Evolutionary conservation across 64 coral and sea anemone species (phyloP).

Genomic region (Actinia tenebrosa): DNA sequence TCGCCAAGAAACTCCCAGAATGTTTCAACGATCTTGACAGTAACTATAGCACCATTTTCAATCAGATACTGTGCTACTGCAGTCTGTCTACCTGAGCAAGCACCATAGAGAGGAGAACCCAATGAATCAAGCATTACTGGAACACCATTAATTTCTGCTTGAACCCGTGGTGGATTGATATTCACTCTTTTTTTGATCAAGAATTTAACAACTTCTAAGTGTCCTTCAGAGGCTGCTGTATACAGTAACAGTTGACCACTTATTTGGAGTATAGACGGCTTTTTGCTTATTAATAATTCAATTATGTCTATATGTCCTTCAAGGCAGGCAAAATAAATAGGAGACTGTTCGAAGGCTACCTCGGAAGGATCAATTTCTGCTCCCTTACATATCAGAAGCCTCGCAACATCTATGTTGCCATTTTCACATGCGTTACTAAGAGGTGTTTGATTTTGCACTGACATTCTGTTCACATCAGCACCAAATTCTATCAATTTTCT

Average conservation of each 20-base stretch:
- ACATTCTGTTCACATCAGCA: conserved; percentile 68
- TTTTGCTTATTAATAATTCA: conserved; percentile 64
- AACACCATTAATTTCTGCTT: background rate
- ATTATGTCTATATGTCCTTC: conserved; percentile 63
- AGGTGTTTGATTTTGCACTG: conserved; percentile 46
- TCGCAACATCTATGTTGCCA: conserved; percentile 64
- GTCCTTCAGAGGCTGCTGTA: conserved; percentile 64
- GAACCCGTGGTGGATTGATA: conserved; percentile 34
- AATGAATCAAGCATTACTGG: conserved; percentile 2
- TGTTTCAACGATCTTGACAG: conserved; percentile 46
- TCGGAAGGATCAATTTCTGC: conserved; percentile 41
- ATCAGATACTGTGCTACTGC: conserved; percentile 73
- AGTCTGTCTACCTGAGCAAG: conserved; percentile 58
- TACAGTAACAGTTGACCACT: conserved; percentile 66
- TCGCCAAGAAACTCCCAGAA: conserved; percentile 76
- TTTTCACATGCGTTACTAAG: conserved; percentile 71
- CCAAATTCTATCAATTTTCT: conserved; percentile 64
- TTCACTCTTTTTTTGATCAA: conserved; percentile 68
- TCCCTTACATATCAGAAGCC: conserved; percentile 48
- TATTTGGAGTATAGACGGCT: conserved; percentile 45
- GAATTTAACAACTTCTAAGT: conserved; percentile 67
- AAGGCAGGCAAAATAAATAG: conserved; percentile 69
- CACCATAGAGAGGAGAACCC: conserved; percentile 60
- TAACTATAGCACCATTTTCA: conserved; percentile 91
- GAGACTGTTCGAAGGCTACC: conserved; percentile 38